Evolutionary conservation across 2,888 invertebrate genomes (phyloP).

Genomic region (Theodoxus fluviatilis): DNA sequence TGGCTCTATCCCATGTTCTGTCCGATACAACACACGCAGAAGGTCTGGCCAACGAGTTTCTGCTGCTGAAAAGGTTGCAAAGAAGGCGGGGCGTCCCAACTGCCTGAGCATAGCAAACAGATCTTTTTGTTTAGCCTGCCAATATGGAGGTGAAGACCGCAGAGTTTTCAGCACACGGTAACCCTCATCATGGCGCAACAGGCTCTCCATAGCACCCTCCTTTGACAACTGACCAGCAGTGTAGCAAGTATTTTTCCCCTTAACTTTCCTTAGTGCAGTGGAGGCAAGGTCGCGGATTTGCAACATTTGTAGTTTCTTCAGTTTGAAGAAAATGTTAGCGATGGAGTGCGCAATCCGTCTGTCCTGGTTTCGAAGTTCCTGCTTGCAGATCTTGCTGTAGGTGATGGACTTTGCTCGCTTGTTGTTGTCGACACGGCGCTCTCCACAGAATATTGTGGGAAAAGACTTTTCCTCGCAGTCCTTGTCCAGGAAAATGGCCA

Average conservation of each 20-base stretch:
- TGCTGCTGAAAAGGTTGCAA: conserved; percentile 32
- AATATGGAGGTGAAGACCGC: conserved; percentile 19
- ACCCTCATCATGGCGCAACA: conserved; percentile 25
- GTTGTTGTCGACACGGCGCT: background rate
- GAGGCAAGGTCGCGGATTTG: background rate
- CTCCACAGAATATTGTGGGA: background rate
- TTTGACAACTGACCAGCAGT: background rate
- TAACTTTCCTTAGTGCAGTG: background rate
- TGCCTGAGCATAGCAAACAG: conserved; percentile 38
- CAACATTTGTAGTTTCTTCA: conserved; percentile 15
- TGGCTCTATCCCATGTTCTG: background rate
- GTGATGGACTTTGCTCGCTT: background rate
- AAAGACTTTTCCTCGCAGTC: too few species aligned
- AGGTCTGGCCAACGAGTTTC: conserved; percentile 33
- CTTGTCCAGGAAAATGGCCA: background rate
- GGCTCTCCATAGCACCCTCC: background rate
- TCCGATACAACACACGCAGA: background rate
- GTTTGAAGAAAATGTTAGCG: conserved; percentile 13
- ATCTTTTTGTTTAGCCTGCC: conserved; percentile 25
- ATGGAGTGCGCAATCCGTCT: conserved; percentile 9
- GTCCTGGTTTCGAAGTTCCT: conserved; percentile 2
- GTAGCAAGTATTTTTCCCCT: background rate
- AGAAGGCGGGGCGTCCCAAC: conserved; percentile 35
- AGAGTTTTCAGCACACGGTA: conserved; percentile 27
- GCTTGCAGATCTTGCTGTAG: conserved; percentile 4